phyloP scores from a whole-genome alignment of 2,888 invertebrate genomes.

The Plusia festucae region DNA sequence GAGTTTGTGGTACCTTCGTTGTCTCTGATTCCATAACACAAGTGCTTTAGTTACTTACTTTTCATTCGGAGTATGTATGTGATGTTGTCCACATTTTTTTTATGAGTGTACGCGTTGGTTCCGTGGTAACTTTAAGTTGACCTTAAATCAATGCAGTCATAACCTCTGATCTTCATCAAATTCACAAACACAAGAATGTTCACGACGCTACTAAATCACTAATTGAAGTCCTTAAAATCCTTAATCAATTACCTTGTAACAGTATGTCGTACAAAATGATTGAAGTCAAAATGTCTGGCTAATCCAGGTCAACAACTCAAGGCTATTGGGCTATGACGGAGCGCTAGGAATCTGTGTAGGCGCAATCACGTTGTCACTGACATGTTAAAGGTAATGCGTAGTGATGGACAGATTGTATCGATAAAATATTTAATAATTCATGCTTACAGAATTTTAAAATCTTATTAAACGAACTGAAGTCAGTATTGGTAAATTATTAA shows the following conservation, averaged over 20 bases:
- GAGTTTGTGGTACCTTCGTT: no score
- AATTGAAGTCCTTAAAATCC: conserved; percentile 1
- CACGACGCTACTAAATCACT: neutral
- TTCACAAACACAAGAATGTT: neutral
- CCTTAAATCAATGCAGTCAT: neutral
- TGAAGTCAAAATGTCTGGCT: conserved; percentile 59
- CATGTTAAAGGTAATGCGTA: conserved; percentile 67
- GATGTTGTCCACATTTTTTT: no score
- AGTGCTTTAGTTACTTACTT: no score
- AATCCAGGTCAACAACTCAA: conserved; percentile 79
- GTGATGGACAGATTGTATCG: conserved; percentile 60
- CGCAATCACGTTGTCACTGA: conserved; percentile 73
- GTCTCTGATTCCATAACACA: no score
- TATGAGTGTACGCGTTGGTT: no score
- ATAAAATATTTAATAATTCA: conserved; percentile 9
- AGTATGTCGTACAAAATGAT: conserved; percentile 44
- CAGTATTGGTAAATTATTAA: no score
- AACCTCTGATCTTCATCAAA: neutral
- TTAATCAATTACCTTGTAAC: conserved; percentile 34
- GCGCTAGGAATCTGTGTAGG: conserved; percentile 82
- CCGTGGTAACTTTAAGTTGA: neutral
- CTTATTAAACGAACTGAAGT: no score
- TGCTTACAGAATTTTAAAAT: no score
- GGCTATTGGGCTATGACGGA: conserved; percentile 76
- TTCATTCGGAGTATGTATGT: no score